phyloP scores from a whole-genome alignment of 2,113 vertebrate genomes.

The Crotophaga sulcirostris region DNA sequence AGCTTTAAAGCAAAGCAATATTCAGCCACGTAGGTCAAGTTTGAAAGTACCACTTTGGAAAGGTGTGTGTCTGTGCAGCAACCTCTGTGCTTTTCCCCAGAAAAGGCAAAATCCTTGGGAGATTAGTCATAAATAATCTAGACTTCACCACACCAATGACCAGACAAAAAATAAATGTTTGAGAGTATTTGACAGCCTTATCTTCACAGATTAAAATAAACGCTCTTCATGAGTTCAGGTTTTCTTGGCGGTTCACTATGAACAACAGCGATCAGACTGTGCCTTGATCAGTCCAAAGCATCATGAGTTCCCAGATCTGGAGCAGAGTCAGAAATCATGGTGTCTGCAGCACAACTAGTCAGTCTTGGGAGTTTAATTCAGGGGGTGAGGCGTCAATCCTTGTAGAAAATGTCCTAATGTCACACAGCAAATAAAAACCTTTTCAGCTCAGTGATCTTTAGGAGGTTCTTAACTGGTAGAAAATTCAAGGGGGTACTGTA shows the following conservation, averaged over 20 bases:
- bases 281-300: fast-evolving
- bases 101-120: background rate
- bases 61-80: background rate
- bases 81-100: background rate
- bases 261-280: background rate
- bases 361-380: background rate
- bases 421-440: background rate
- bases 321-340: background rate
- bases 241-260: background rate
- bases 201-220: background rate
- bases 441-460: background rate
- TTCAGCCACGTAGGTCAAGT: background rate
- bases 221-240: background rate
- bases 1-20: background rate
- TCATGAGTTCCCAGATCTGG: background rate
- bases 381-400: background rate
- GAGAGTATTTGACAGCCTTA: background rate
- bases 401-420: background rate
- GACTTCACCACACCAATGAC: background rate
- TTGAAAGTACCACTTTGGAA: background rate
- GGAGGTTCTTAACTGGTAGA: background rate
- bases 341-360: background rate
- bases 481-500: background rate
- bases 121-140: background rate
- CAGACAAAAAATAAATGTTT: background rate